phyloP scores from a whole-genome alignment of 2,888 invertebrate species.

The Polietes domitor region DNA sequence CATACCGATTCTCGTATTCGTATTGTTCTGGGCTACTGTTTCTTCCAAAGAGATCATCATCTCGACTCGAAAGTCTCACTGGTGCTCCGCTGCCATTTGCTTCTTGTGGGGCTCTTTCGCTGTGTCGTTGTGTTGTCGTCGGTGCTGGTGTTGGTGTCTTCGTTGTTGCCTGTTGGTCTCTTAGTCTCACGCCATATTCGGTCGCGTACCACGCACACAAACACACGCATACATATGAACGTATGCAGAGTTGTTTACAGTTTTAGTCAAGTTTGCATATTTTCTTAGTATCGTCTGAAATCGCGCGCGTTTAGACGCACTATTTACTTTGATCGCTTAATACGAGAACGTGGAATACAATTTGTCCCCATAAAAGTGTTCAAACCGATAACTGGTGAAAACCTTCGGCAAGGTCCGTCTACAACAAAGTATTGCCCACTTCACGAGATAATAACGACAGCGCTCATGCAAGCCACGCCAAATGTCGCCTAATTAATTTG shows the following conservation, averaged over 20 bases:
- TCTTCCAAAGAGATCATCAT: constrained; percentile 56
- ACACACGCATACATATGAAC: constrained; percentile 36
- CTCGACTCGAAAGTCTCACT: not conserved
- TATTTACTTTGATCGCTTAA: constrained; percentile 62
- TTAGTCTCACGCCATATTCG: constrained; percentile 31
- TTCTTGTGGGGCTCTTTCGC: constrained; percentile 44
- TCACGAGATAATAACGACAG: no score
- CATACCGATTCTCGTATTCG: not conserved
- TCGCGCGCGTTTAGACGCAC: constrained; percentile 70
- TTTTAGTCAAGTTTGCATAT: constrained; percentile 64
- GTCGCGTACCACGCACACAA: not conserved
- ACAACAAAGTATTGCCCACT: no score
- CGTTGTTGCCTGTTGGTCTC: constrained; percentile 17
- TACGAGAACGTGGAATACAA: not conserved
- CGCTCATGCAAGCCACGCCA: no score
- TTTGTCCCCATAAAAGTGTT: not conserved
- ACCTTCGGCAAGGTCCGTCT: not conserved
- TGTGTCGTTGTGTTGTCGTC: not conserved
- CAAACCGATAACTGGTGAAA: not conserved
- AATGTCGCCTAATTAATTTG: no score
- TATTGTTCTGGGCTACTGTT: constrained; percentile 42
- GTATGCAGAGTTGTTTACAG: constrained; percentile 36
- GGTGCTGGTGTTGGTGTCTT: not conserved
- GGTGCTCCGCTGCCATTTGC: constrained; percentile 53
- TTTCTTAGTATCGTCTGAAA: constrained; percentile 69